A percentile compares a stretch with the other conserved stretches of the same genome.
phyloP scores from a whole-genome alignment of 2,113 vertebrate genomes.

The Mustela lutreola region DNA sequence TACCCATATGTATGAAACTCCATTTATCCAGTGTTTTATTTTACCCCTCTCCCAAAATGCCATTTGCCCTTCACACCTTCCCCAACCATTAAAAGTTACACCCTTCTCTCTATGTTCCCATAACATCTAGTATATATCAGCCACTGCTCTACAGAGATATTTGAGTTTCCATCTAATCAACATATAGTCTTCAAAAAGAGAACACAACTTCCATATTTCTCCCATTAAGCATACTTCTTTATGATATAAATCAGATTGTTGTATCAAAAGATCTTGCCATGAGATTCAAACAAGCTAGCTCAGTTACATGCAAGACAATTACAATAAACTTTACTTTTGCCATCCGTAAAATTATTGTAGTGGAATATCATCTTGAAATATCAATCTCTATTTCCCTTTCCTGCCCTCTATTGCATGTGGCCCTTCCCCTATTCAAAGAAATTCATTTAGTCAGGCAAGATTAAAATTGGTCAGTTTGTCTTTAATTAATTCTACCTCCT shows the following conservation, averaged over 20 bases:
- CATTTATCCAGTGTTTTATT: neutral
- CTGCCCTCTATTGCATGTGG: neutral
- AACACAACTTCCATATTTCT: neutral
- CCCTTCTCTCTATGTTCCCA: neutral
- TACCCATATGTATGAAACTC: neutral
- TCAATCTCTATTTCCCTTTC: neutral
- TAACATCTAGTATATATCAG: neutral
- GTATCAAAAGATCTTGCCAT: neutral
- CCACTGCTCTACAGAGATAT: neutral
- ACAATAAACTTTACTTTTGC: neutral
- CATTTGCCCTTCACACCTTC: neutral
- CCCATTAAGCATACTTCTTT: neutral
- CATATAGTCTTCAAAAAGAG: neutral
- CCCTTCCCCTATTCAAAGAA: neutral
- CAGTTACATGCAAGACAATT: neutral
- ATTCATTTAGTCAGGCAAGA: neutral
- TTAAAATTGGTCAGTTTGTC: neutral
- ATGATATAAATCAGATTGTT: neutral
- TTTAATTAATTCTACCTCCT: neutral
- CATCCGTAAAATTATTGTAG: neutral
- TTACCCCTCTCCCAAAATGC: neutral
- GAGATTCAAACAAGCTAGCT: neutral
- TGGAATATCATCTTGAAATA: neutral
- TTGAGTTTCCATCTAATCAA: neutral
- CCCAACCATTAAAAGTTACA: neutral